Base-by-base conservation (phyloP, 2,113 vertebrate species). In the Brachirus orientalis region DNA sequence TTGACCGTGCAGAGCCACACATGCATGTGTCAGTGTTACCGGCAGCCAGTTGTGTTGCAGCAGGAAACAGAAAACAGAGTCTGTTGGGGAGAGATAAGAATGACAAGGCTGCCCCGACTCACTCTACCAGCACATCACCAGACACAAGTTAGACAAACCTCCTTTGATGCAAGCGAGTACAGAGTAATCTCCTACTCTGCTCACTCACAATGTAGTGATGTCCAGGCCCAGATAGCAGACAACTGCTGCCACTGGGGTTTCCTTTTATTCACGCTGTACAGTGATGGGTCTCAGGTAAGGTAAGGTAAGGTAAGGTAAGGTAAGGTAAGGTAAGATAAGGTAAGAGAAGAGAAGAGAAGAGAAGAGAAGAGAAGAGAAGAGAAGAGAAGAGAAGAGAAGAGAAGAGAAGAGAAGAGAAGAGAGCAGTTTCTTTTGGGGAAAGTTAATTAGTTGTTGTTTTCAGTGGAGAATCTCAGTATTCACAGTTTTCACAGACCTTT, bases 11-110 rank as follows among this genome's bases (percentile, higher is more conserved):
- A 59, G 62, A 76, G 67, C 69, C 78, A 51, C 33, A 71, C 64
- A 58, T 79, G 76, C 67, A 66, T 81, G 79, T 18, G 60, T 67
- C 77, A 69, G 76, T 85, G 85, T 86, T 79, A 82, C 82, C 69
- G 63, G 78, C 79, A 79, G 80, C 82, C 76, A 75, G 79, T 83
- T 85, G 81, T 86, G 83, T 66, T 79, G 79, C 86, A 59, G 75
- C 83, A 83, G 85, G 83, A 72, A 86, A 82, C 84, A 71, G 72
- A 81, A 61, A 19, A n/a, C 19, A 54, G 82, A 85, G 88, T 90
- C 90, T 91, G 90, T 72, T 75, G 87, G 87, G 88, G 85, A 79
- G 79, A 91, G 90, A 91, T 91, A 91, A 91, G 90, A 86, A 72
- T 13, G 65, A 53, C 38, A 43, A 78, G 75, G 82, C 84, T 78